Evolutionary conservation across 1,140 invertebrate genomes (phyloP).

Genomic region (Brachionus calyciflorus): DNA sequence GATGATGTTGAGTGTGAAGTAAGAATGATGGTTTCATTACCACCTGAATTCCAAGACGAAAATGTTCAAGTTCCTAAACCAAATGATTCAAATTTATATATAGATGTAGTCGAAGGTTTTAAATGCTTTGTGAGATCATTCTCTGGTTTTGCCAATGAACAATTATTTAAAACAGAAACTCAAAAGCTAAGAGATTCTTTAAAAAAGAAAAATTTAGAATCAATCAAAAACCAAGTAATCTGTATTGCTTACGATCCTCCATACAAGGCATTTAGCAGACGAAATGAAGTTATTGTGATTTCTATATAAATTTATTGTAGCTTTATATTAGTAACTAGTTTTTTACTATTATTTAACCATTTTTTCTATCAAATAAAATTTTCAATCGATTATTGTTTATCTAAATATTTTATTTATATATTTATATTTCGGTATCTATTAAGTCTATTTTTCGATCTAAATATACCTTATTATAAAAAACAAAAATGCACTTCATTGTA

Average conservation of each 20-base stretch:
- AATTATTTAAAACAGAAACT: constrained; percentile 29
- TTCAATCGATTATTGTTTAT: no score
- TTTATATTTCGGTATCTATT: no score
- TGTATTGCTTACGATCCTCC: constrained; percentile 45
- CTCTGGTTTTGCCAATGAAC: constrained; percentile 33
- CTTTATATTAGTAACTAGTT: no score
- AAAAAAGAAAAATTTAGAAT: background rate
- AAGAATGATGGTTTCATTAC: constrained; percentile 25
- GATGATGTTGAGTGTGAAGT: constrained; percentile 9
- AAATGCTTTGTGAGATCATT: constrained; percentile 38
- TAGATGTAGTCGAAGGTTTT: constrained; percentile 37
- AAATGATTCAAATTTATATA: background rate
- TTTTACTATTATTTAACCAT: no score
- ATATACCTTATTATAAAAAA: no score
- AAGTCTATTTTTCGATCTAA: no score
- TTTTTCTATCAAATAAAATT: no score
- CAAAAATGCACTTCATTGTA: no score
- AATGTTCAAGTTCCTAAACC: constrained; percentile 8
- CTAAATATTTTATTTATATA: no score
- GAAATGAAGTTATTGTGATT: constrained; percentile 39
- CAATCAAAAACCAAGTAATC: background rate
- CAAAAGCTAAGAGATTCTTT: constrained; percentile 13
- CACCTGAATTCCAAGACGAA: constrained; percentile 16
- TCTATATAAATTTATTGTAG: background rate
- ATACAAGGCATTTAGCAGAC: constrained; percentile 19